Evolutionary conservation across 2,113 vertebrate genomes (phyloP), one percentile per base, ranked within the genome.

Genomic region (Ptychochromis oligacanthus): DNA sequence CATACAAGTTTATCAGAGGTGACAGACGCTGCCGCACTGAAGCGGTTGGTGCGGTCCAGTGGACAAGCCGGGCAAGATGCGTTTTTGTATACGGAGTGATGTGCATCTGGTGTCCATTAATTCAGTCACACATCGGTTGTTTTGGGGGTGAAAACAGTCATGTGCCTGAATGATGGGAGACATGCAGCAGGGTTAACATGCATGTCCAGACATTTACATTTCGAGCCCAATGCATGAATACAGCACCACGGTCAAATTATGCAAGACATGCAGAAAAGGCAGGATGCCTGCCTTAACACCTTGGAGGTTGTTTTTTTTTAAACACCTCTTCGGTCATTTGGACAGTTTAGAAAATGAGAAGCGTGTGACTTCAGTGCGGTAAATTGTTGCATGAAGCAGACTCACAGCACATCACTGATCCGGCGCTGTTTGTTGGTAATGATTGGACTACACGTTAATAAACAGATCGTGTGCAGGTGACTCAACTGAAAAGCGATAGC

Each of bases 1-100:
- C 89, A 87, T 81, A 78, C 87, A 92, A 93, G 91, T 93, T 93
- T 83, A 90, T 85, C 52, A n/a, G 75, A 70, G 84, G 78, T 76
- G 81, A 88, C 86, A 26, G 79, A 57, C 74, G 78, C 80, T 61
- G 83, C 75, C 58, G 89, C 89, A 84, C 88, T 26, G 82, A 57
- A 22, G 81, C 80, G 55, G 26, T 1, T 24, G 59, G 22, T 64
- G 75, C 36, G 65, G 59, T 72, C 46, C 77, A 2, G n/a, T 13
- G 6, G 52, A 28, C 40, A 7, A 64, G 58, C n/a, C 80, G 67
- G 59, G 4, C n/a, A 1, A 43, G 15, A 75, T 62, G 79, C 22
- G 28, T n/a, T 9, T 54, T 31, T 15, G 1, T 28, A 9, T 36
- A 10, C 15, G 0, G 24, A 60, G 22, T 31, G 67, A n/a, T 46